Conservation (phyloP, 2,797 vertebrate genomes). For the Sebastes nivosus region DNA sequence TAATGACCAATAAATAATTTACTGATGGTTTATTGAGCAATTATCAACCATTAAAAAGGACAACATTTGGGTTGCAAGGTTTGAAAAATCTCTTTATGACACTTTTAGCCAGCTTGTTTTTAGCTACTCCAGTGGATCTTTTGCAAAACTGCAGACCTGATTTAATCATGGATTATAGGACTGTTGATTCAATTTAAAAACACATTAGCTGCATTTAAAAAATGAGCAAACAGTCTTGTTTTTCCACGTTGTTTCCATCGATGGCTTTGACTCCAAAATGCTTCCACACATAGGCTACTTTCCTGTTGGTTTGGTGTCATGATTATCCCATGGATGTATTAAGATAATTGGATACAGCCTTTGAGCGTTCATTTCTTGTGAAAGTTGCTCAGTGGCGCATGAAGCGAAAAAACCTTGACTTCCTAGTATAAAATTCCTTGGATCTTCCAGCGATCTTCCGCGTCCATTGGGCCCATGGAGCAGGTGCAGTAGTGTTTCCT, state of each 20-base stretch:
- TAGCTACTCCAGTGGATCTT: not conserved
- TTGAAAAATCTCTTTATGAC: not conserved
- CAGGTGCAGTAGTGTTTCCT: too few relatives aligned
- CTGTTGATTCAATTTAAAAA: not conserved
- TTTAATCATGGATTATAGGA: not conserved
- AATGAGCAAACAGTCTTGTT: too few relatives aligned
- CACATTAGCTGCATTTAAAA: not conserved
- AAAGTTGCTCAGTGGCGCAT: too few relatives aligned
- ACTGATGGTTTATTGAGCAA: not conserved
- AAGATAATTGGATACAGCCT: too few relatives aligned
- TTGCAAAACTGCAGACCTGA: not conserved
- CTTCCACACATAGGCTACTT: not conserved
- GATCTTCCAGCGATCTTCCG: too few relatives aligned
- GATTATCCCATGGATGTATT: too few relatives aligned
- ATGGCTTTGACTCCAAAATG: not conserved
- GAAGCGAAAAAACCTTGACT: rapidly evolving
- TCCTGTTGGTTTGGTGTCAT: not conserved
- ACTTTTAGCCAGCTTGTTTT: not conserved
- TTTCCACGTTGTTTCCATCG: not conserved
- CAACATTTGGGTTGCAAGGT: not conserved
- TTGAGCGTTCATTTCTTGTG: too few relatives aligned
- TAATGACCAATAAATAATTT: not conserved
- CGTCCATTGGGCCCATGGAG: rapidly evolving
- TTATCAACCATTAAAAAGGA: not conserved
- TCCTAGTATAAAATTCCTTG: too few relatives aligned